Base-by-base conservation (phyloP, 2,888 invertebrate genomes). In the Cosmopolites sordidus region DNA sequence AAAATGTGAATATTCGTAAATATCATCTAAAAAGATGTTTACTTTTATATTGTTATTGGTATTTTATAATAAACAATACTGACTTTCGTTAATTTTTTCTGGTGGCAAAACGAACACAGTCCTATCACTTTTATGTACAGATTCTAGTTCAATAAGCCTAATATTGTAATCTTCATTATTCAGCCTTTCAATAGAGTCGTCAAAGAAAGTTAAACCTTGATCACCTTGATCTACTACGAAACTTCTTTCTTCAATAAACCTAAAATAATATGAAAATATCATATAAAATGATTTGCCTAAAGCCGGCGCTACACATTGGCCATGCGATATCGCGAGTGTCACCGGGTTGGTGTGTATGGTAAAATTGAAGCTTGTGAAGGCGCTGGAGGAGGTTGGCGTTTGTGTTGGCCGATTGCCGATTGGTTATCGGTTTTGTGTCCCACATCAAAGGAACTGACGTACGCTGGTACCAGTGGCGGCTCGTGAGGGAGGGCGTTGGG, bases 71-170 rank as follows among this genome's bases (percentile, higher is more conserved):
- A 33, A 27, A 9, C 22, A 8, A 40, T 37, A 51, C 54, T 54
- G 60, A 68, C 69, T 67, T 37, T 73, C 73, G 29, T 73, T 71
- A 33, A 76, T 75, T 6, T 84, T 86, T 71, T 97, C 96, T 0
- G 98, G 97, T 16, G 97, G 94, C 69, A 93, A 81, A 59, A 99
- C 91, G 69, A 94, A 94, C 55, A 97, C 94, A 11, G 97, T 97
- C 58, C 93, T 79, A 73, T 98, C 97, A 63, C 87, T 89, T 53
- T 80, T 83, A 65, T 89, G 86, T 27, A 83, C 83, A 69, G 82
- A 82, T 66, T 92, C 93, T 63, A 87, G 78, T 66, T 95, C 95
- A 33, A 97, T 79, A 59, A 97, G 76, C 59, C 82, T 81, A 39
- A 84, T 78, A 51, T 75, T 76, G 41, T 66, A 66, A 62, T 84